Evolutionary conservation across 2,797 vertebrate genomes (phyloP), one percentile per base, ranked within the genome.

Genomic region (Carapus acus): DNA sequence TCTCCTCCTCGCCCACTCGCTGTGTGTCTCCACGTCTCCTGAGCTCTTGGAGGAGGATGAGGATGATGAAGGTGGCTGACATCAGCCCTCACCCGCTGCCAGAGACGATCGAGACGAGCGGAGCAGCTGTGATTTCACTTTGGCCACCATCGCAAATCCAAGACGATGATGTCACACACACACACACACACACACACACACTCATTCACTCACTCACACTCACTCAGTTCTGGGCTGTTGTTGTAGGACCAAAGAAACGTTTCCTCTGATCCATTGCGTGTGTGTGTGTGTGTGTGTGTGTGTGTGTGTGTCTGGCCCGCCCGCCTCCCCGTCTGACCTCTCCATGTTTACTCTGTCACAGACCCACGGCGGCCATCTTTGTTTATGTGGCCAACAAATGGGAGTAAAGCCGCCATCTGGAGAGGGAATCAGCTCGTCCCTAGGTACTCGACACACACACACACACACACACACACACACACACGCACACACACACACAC

Each of bases 331-430:
- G 8, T 47, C 57, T 8, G 34, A 73, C 67, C 42, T 41, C 15
- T 15, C 51, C 68, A 59, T 78, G 76, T 87, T 84, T 87, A 74
- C 79, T 83, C 83, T 36, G 76, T 76, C 70, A 69, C 67, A 76
- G 49, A 63, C 67, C 82, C 74, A 71, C 66, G 15, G 58, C 76
- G 63, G 79, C 74, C 83, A 74, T 79, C 70, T 76, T 79, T 87
- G 83, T 85, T 86, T 87, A 76, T 83, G 61, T 64, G 37, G 41
- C 59, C 67, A 72, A 77, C 67, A 73, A 79, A 81, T 49, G 63
- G 59, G 73, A 73, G 67, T 81, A 29, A 43, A 73, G 71, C 80
- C 80, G 76, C 78, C 78, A 78, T 86, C 86, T 87, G 87, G 77
- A 84, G 72, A 71, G 63, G 67, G 79, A 80, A 87, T 88, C 77